These are phyloP conservation scores for Onychomys leucogaster DNA, from an alignment of 2,797 vertebrate genomes.

Conservation along the genomic window DNA sequence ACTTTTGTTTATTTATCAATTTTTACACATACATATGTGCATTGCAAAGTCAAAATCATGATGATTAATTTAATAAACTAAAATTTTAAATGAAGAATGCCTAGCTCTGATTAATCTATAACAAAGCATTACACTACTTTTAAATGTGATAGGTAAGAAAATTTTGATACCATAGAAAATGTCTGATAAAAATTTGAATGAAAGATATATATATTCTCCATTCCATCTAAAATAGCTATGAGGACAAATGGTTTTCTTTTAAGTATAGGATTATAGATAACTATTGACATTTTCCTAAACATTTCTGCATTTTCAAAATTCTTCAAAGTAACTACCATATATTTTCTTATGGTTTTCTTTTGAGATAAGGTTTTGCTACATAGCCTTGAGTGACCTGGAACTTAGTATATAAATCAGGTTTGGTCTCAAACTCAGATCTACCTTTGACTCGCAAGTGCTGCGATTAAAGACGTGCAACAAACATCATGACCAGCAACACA, in stretches of 20 bases:
- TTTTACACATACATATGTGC: background rate
- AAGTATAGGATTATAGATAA: background rate
- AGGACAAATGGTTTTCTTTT: background rate
- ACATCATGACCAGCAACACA: background rate
- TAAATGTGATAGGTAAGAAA: slow-evolving; percentile 28
- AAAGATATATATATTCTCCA: background rate
- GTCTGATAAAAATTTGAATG: background rate
- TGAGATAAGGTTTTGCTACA: background rate
- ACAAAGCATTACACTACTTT: background rate
- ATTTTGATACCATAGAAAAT: background rate
- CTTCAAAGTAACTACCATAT: background rate
- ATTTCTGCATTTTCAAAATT: background rate
- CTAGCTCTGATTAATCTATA: background rate
- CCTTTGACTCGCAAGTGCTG: background rate
- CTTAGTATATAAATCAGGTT: background rate
- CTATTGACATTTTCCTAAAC: background rate
- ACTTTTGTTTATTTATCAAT: slow-evolving; percentile 2
- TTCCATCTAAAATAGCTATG: background rate
- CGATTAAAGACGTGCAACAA: background rate
- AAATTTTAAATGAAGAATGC: slow-evolving; percentile 45
- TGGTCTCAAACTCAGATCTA: background rate
- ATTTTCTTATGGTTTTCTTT: background rate
- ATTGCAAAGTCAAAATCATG: slow-evolving; percentile 22
- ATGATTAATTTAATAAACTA: slow-evolving; percentile 16
- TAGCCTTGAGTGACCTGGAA: background rate